phyloP scores from a whole-genome alignment of 1,140 invertebrate genomes.

The Pseudomyrmex sp. region DNA sequence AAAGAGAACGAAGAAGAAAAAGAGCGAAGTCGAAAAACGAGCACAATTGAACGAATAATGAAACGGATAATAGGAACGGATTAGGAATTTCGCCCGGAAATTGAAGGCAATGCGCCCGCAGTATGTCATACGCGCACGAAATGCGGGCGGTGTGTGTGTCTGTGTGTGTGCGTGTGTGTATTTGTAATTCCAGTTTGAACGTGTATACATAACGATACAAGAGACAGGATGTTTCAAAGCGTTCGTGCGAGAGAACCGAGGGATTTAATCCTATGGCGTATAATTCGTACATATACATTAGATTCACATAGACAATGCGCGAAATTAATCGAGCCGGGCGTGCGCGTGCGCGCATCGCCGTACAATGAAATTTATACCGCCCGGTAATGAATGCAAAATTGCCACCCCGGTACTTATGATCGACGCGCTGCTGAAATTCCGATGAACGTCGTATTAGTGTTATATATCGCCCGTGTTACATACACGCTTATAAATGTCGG shows the following conservation, averaged over 20 bases:
- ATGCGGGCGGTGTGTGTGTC: slow-evolving; percentile 52
- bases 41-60: slow-evolving; percentile 1
- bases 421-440: slow-evolving; percentile 35
- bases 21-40: slow-evolving; percentile 3
- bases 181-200: slow-evolving; percentile 50
- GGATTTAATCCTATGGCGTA: slow-evolving; percentile 57
- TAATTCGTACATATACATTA: slow-evolving; percentile 63
- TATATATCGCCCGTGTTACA: neutral
- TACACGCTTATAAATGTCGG: neutral
- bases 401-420: slow-evolving; percentile 22
- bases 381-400: slow-evolving; percentile 35
- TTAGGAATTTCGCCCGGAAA: slow-evolving; percentile 17
- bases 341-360: neutral
- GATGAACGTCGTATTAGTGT: slow-evolving; percentile 28
- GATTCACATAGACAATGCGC: neutral
- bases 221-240: slow-evolving; percentile 56
- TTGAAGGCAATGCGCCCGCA: neutral
- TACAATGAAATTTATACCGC: slow-evolving; percentile 31
- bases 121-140: slow-evolving; percentile 42
- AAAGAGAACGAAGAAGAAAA: neutral
- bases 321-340: slow-evolving; percentile 16
- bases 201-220: slow-evolving; percentile 55
- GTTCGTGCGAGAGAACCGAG: slow-evolving; percentile 33
- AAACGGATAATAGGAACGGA: neutral
- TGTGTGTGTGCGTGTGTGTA: no score